Evolutionary conservation across 2,888 invertebrate genomes (phyloP), one percentile per base, ranked within the genome.

Genomic region (Paralinhomoeus sp.): DNA sequence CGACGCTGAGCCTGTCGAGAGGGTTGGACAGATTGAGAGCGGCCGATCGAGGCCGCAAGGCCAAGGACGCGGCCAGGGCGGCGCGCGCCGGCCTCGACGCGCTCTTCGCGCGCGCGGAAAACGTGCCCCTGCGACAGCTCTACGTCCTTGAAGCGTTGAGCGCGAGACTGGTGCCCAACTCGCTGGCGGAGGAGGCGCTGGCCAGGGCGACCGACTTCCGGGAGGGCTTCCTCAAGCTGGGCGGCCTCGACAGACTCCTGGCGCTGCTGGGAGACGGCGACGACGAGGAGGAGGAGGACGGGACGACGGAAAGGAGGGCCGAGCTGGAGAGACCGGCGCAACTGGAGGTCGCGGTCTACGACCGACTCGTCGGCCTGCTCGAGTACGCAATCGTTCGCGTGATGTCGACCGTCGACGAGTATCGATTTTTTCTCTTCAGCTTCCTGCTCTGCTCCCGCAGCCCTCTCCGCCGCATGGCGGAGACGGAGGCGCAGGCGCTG

Each of bases 81-180:
- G n/a, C n/a, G n/a, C n/a, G n/a, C n/a, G n/a, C n/a, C n/a, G n/a
- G 54, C 60, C 35, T 35, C 12, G n/a, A 17, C 35, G 7, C 35
- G 9, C 35, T 35, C 18, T 18, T 35, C n/a, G n/a, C 3, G 9
- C 7, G n/a, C 3, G 54, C 56, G 24, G 61, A 60, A 39, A 64
- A 64, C 61, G 61, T 63, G 15, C 60, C 64, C 27, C 40, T 67
- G 50, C 59, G 64, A 47, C 58, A 67, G n/a, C 56, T 67, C 22
- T 67, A 67, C 49, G 66, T 67, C 51, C 53, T 68, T 24, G 66
- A 67, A 61, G 66, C 64, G 17, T 52, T 67, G 38, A 66, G 66
- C 52, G 60, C 64, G 44, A 62, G 63, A 48, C 53, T 67, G 46
- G 63, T 67, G 63, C 65, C 67, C 2, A 61, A 62, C 2, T 49